Conservation (phyloP, 2,797 vertebrate genomes). For the Gymnothorax javanicus region DNA sequence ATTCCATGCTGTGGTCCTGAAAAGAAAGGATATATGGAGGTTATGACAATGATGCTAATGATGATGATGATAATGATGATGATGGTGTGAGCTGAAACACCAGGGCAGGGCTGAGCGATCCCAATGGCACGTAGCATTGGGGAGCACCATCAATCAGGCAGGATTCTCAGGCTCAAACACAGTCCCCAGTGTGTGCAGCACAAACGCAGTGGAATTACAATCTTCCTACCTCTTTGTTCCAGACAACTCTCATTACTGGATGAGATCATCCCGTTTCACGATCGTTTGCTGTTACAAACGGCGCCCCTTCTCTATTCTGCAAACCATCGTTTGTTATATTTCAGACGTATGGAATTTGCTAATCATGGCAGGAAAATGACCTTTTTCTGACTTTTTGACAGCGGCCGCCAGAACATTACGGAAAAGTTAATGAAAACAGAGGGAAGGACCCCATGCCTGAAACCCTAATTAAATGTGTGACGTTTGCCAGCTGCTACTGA, state of each 20-base stretch:
- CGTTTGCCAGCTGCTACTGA: constrained; percentile 54
- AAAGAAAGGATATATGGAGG: not conserved
- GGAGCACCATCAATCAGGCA: constrained; percentile 18
- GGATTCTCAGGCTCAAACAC: constrained; percentile 21
- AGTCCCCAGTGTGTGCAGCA: constrained; percentile 32
- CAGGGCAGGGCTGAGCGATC: not conserved
- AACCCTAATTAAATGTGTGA: constrained; percentile 59
- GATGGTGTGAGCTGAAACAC: not conserved
- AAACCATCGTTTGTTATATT: constrained; percentile 12
- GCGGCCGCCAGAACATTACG: constrained; percentile 40
- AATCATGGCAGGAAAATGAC: constrained; percentile 31
- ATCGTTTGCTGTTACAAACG: constrained; percentile 11
- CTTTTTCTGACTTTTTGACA: constrained; percentile 29
- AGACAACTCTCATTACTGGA: constrained; percentile 18
- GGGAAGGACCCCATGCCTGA: constrained; percentile 35
- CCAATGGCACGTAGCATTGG: not conserved
- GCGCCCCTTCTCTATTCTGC: not conserved
- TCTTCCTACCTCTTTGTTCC: constrained; percentile 22
- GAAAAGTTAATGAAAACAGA: constrained; percentile 50
- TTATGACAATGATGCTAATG: not conserved
- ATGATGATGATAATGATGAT: not conserved
- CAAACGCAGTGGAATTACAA: constrained; percentile 26
- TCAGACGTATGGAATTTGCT: constrained; percentile 36
- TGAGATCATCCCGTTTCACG: constrained; percentile 36
- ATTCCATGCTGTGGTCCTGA: not conserved